These are phyloP conservation scores for Embiotoca jacksoni DNA, from an alignment of 2,113 vertebrate species.

Conservation along the genomic window DNA sequence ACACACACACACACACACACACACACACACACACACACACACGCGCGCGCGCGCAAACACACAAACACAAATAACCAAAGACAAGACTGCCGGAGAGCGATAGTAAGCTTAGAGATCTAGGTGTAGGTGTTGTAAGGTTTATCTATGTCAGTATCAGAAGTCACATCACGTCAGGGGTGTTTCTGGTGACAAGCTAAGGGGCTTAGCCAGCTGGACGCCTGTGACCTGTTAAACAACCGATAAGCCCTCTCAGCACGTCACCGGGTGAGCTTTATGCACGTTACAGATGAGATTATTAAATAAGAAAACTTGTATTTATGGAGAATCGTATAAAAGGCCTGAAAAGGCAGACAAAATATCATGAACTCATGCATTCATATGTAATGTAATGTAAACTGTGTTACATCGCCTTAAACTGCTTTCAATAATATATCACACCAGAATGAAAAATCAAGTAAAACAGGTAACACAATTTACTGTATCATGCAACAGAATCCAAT, in stretches of 20 bases:
- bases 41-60: conserved; percentile 1
- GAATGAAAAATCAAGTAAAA: neutral
- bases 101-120: conserved; percentile 30
- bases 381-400: no score
- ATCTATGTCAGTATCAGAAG: conserved; percentile 63
- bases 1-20: neutral
- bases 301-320: conserved; percentile 20
- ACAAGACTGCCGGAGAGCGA: neutral
- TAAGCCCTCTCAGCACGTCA: conserved; percentile 62
- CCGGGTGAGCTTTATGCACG: conserved; percentile 41
- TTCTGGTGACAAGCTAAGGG: conserved; percentile 69
- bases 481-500: neutral
- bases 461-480: neutral
- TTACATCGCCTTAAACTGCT: no score
- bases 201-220: conserved; percentile 68
- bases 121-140: conserved; percentile 44
- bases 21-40: neutral
- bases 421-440: no score
- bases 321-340: neutral
- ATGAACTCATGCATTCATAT: neutral
- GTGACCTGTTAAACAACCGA: conserved; percentile 72
- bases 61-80: neutral
- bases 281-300: conserved; percentile 35
- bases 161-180: conserved; percentile 65
- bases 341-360: neutral